Evolutionary conservation across 2,797 vertebrate genomes (phyloP), one percentile per base, ranked within the genome.

Genomic region (Pseudochirops corinnae): DNA sequence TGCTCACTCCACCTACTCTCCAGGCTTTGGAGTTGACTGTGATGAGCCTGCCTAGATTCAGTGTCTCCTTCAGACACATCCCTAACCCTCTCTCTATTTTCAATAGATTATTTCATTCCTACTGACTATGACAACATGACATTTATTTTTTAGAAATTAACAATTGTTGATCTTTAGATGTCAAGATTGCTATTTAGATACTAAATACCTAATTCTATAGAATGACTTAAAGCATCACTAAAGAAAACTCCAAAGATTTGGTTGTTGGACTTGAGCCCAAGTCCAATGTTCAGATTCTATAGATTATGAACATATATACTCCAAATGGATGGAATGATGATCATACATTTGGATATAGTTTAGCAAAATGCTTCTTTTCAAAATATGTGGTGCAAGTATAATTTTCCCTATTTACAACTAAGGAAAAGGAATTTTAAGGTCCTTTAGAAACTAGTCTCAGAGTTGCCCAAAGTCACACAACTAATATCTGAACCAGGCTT

Each of bases 1-100:
- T 93, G 56, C 33, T 98, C 90, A 94, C 96, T 58, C 93, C 26
- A 94, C 56, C 0, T 24, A 93, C 26, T 60, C n/a, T 92, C 29
- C 12, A 96, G 92, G 90, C 67, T 93, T 94, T 91, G 92, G 92
- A 82, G 56, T 3, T 0, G 31, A 92, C 31, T 56, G n/a, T 7
- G 92, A 53, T 12, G 55, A 82, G 50, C 52, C 52, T 92, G 56
- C 67, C 62, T 50, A 24, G 16, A 50, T 33, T 92, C 53, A 26
- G 0, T 6, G 29, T 50, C 46, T 26, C 28, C 55, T 92, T 97
- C 28, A 13, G 91, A 92, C 91, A 94, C 90, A 50, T 90, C 67
- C 24, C 62, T 60, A 82, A 67, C 82, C 53, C 39, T 50, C 14
- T 92, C 92, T 39, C 50, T 94, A 53, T 90, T 90, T 11, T 58